Evolutionary conservation across 2,797 vertebrate species (phyloP).

Genomic region (Eleutherodactylus coqui): DNA sequence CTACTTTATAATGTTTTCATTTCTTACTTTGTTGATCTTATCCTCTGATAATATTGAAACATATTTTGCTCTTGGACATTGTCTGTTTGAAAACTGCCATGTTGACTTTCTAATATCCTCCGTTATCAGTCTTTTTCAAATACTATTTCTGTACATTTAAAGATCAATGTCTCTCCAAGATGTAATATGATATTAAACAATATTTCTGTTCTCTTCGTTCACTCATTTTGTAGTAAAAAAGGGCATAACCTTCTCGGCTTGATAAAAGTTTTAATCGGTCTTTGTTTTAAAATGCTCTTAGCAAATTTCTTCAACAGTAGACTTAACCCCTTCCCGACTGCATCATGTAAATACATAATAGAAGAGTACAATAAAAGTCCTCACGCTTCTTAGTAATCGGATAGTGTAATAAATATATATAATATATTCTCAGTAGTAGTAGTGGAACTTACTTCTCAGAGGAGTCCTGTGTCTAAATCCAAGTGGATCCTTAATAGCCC

Average conservation of each 20-base stretch:
- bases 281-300: background rate
- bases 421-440: no score
- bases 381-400: no score
- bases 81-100: conserved; percentile 46
- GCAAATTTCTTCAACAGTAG: background rate
- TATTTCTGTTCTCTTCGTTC: conserved; percentile 16
- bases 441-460: no score
- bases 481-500: no score
- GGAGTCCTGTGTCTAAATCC: no score
- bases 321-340: no score
- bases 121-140: conserved; percentile 41
- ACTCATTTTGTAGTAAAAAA: background rate
- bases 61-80: background rate
- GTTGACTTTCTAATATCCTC: conserved; percentile 19
- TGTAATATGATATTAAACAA: conserved; percentile 29
- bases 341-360: no score
- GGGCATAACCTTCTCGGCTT: background rate
- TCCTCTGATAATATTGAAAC: conserved; percentile 50
- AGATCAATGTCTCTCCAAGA: conserved; percentile 35
- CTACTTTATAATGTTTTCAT: conserved; percentile 51
- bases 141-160: conserved; percentile 28
- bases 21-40: conserved; percentile 54
- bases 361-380: no score
- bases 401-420: no score
- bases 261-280: background rate